Conservation (phyloP, 2,113 vertebrate species). For the Emberiza fucata region DNA sequence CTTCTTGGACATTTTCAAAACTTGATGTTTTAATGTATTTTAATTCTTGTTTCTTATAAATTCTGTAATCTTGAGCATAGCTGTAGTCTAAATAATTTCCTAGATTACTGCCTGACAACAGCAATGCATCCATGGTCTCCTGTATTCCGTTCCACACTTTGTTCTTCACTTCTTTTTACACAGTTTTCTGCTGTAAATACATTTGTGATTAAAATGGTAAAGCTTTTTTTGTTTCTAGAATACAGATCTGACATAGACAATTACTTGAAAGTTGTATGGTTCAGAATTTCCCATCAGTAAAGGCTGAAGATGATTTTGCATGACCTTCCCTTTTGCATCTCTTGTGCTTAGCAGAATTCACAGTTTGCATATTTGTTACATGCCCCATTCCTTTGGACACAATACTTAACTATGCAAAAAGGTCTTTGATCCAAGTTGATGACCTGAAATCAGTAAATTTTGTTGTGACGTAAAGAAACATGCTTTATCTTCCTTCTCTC, state of each 20-base stretch:
- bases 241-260: neutral
- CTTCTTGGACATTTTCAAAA: neutral
- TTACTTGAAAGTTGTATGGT: neutral
- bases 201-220: neutral
- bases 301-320: neutral
- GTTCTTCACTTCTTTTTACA: neutral
- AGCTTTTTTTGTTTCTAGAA: neutral
- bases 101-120: neutral
- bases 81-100: neutral
- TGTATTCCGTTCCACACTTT: neutral
- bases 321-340: neutral
- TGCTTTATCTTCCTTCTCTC: slow-evolving; percentile 5
- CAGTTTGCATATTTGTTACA: neutral
- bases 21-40: neutral
- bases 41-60: neutral
- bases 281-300: neutral
- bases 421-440: neutral
- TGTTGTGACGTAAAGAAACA: neutral
- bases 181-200: neutral
- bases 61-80: neutral
- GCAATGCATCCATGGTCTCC: neutral
- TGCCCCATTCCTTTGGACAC: neutral
- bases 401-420: neutral
- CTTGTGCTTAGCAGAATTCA: neutral
- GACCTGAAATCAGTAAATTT: slow-evolving; percentile 32